Conservation (phyloP, 2,888 invertebrate genomes). For the Odontomyia ornata region DNA sequence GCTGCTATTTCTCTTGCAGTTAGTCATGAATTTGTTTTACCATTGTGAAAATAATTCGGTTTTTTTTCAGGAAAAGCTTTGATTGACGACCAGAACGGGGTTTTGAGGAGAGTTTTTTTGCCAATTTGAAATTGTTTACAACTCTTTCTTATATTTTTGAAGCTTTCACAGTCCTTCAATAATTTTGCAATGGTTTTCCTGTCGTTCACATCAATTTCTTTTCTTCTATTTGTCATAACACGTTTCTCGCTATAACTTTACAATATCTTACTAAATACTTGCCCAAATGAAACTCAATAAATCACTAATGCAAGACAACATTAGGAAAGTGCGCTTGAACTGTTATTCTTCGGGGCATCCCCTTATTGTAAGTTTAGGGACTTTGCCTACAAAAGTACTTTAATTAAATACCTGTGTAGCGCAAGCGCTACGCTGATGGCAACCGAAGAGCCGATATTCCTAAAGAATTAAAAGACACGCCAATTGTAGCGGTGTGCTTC, state of each 20-base stretch:
- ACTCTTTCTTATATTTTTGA: neutral
- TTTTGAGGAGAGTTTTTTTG: neutral
- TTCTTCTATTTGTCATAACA: conserved; percentile 11
- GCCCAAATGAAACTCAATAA: neutral
- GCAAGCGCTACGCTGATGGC: too few species aligned
- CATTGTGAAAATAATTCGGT: too few species aligned
- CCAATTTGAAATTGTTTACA: neutral
- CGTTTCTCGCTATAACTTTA: neutral
- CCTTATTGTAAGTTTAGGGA: too few species aligned
- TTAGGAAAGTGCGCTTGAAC: neutral
- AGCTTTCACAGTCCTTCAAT: neutral
- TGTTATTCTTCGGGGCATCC: neutral
- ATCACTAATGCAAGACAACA: neutral
- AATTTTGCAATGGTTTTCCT: neutral
- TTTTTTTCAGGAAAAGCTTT: neutral
- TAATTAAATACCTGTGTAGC: too few species aligned
- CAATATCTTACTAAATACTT: neutral
- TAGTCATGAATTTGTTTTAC: too few species aligned
- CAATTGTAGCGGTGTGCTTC: too few species aligned
- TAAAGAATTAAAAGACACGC: too few species aligned
- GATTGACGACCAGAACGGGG: neutral
- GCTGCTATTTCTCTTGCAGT: neutral
- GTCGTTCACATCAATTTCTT: neutral
- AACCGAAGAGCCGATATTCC: too few species aligned
- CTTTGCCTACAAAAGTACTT: too few species aligned